Conservation (phyloP, 1,140 invertebrate species). For the Drosophila biarmipes region DNA sequence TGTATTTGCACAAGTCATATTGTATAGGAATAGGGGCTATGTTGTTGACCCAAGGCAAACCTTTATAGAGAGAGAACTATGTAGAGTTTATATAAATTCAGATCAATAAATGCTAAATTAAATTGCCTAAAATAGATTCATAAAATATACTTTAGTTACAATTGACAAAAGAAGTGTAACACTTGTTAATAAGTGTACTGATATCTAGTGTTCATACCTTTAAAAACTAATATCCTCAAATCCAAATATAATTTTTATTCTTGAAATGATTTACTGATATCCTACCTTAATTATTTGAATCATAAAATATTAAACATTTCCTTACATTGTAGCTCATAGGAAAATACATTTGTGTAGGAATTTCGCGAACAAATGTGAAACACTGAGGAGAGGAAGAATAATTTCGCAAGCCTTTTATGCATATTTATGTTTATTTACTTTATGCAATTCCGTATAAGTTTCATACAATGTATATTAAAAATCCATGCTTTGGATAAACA, state of each 20-base stretch:
- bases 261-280: too few species aligned
- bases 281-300: background rate
- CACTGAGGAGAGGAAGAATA: background rate
- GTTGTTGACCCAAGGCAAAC: background rate
- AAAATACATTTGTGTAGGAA: slow-evolving; percentile 13
- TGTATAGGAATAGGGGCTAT: background rate
- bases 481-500: slow-evolving; percentile 21
- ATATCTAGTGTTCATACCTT: too few species aligned
- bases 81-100: background rate
- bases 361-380: slow-evolving; percentile 25
- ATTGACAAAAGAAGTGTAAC: too few species aligned
- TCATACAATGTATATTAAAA: slow-evolving; percentile 36
- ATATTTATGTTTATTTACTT: slow-evolving; percentile 67
- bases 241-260: too few species aligned
- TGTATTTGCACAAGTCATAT: slow-evolving; percentile 49
- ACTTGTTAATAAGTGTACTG: too few species aligned
- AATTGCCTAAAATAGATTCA: too few species aligned
- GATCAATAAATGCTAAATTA: too few species aligned
- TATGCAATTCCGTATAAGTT: slow-evolving; percentile 50
- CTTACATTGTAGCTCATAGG: background rate
- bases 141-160: too few species aligned
- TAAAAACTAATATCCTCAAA: too few species aligned
- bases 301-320: background rate
- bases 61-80: background rate
- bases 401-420: slow-evolving; percentile 21